Conservation (phyloP, 2,113 vertebrate species). For the Ceyx melanurus region DNA sequence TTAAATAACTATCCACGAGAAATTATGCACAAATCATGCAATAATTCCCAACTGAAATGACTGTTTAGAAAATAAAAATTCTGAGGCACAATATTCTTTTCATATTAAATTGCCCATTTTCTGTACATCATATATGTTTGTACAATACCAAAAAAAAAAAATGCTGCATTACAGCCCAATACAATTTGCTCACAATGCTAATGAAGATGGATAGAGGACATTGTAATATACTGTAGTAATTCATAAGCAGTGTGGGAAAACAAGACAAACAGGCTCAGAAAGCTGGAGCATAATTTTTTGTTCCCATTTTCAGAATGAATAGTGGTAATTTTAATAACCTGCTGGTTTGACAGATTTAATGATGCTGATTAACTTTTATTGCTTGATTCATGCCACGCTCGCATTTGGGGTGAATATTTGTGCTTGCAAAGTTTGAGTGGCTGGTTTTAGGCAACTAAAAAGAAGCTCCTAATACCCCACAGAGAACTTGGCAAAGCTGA, state of each 20-base stretch:
- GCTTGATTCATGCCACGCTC: slow-evolving; percentile 3
- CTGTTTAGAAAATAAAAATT: slow-evolving; percentile 77
- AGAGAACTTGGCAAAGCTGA: background rate
- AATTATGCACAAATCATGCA: slow-evolving; percentile 80
- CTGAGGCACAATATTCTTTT: slow-evolving; percentile 76
- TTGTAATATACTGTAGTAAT: slow-evolving; percentile 69
- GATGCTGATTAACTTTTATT: slow-evolving; percentile 53
- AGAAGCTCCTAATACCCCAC: background rate
- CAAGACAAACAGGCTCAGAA: slow-evolving; percentile 44
- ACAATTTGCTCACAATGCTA: slow-evolving; percentile 73
- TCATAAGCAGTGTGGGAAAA: slow-evolving; percentile 48
- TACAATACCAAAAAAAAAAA: slow-evolving; percentile 54
- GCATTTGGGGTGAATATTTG: background rate
- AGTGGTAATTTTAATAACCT: slow-evolving; percentile 68
- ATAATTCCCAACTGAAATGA: slow-evolving; percentile 81
- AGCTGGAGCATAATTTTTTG: slow-evolving; percentile 47
- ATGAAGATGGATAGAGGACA: slow-evolving; percentile 72
- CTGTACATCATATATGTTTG: slow-evolving; percentile 57
- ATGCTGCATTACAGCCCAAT: slow-evolving; percentile 35
- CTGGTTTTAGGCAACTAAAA: background rate
- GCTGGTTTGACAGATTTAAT: slow-evolving; percentile 53
- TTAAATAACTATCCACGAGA: slow-evolving; percentile 81
- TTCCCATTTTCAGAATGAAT: slow-evolving; percentile 60
- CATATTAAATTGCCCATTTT: slow-evolving; percentile 82
- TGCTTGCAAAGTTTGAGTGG: slow-evolving; percentile 25